Evolutionary conservation across 2,888 invertebrate species (phyloP).

Genomic region (Buathra laborator): DNA sequence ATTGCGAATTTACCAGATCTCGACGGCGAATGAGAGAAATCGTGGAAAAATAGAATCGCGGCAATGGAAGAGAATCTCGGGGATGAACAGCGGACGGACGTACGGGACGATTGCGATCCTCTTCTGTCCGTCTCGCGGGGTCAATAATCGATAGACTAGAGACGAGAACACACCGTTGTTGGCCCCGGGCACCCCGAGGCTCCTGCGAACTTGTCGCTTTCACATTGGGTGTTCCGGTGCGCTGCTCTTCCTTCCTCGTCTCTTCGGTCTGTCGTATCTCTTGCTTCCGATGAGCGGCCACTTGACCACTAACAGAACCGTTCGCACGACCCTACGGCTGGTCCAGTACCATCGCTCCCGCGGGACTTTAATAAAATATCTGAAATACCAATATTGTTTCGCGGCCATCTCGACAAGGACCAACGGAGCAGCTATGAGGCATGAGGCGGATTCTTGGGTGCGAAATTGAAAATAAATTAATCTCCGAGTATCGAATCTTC

Average conservation of each 20-base stretch:
- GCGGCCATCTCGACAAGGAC: constrained; percentile 25
- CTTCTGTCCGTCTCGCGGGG: constrained; percentile 70
- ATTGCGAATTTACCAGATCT: constrained; percentile 77
- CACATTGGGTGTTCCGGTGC: constrained; percentile 35
- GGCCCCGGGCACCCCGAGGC: constrained; percentile 22
- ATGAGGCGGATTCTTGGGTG: not conserved
- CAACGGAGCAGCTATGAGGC: not conserved
- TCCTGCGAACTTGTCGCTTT: constrained; percentile 39
- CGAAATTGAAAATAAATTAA: constrained; percentile 57
- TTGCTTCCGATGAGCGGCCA: constrained; percentile 57
- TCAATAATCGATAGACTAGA: constrained; percentile 81
- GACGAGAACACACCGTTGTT: constrained; percentile 64
- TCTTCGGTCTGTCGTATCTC: constrained; percentile 63
- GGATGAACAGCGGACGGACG: constrained; percentile 23
- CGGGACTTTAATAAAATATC: constrained; percentile 84
- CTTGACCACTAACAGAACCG: constrained; percentile 49
- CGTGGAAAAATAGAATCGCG: not conserved
- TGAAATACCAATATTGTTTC: constrained; percentile 83
- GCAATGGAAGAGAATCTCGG: constrained; percentile 26
- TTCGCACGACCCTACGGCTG: constrained; percentile 43
- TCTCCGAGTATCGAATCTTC: constrained; percentile 19
- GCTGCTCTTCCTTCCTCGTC: constrained; percentile 61
- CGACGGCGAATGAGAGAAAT: constrained; percentile 54
- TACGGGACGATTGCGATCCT: constrained; percentile 46
- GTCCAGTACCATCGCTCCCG: constrained; percentile 75